These are phyloP conservation scores for Albula glossodonta DNA, from an alignment of 2,113 vertebrate genomes.

Conservation along the genomic window DNA sequence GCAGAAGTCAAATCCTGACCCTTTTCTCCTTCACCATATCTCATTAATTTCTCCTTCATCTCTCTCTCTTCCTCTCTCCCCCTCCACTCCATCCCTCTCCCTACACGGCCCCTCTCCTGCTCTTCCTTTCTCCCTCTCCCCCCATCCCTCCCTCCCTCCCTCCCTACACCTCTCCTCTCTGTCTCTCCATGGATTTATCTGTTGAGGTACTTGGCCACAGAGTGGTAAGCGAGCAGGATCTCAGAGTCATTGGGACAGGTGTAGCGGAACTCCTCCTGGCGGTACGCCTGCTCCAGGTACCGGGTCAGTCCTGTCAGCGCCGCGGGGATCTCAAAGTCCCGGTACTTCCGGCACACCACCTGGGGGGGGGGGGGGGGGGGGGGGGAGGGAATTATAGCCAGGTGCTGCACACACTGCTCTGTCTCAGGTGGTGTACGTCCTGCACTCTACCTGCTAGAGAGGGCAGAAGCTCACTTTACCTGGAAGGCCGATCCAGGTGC, in stretches of 20 bases:
- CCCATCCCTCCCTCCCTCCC: conserved; percentile 15
- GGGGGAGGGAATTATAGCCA: neutral
- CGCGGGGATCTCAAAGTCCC: conserved; percentile 72
- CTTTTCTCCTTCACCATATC: neutral
- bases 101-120: conserved; percentile 61
- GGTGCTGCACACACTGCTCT: too few relatives aligned
- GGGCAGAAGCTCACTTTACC: too few relatives aligned
- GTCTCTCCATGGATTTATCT: conserved; percentile 40
- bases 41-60: neutral
- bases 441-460: too few relatives aligned
- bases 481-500: too few relatives aligned
- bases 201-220: conserved; percentile 70
- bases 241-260: conserved; percentile 82
- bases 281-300: conserved; percentile 74
- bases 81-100: neutral
- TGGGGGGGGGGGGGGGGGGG: conserved; percentile 41
- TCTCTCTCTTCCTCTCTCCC: neutral
- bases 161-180: neutral
- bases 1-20: too few relatives aligned
- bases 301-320: conserved; percentile 69
- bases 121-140: conserved; percentile 12
- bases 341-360: conserved; percentile 83
- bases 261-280: conserved; percentile 79
- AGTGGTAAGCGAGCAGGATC: conserved; percentile 78
- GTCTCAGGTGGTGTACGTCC: too few relatives aligned